Evolutionary conservation across 2,113 vertebrate species (phyloP).

Genomic region (Odocoileus hemionus): DNA sequence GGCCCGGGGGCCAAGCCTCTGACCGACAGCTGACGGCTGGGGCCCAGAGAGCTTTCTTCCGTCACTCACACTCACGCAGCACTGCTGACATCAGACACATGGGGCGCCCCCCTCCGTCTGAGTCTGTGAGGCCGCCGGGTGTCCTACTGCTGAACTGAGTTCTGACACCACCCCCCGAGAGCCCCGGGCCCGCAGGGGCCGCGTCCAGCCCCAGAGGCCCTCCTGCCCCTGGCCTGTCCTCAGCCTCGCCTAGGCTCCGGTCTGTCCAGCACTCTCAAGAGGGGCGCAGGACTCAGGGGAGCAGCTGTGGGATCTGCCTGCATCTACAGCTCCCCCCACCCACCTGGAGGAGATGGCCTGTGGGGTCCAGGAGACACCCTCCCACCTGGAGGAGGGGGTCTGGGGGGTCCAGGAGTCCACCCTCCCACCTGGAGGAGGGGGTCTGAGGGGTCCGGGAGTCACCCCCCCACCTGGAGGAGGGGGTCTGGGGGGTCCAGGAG

Average conservation of each 20-base stretch:
- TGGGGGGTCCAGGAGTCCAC: not conserved
- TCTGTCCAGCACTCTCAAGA: rapidly evolving
- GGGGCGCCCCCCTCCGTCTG: rapidly evolving
- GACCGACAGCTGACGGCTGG: rapidly evolving
- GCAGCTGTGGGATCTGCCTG: not conserved
- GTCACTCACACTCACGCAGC: rapidly evolving
- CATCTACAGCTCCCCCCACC: rapidly evolving
- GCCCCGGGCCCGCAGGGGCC: rapidly evolving
- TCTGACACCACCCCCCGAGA: not conserved
- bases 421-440: too few species aligned
- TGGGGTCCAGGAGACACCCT: not conserved
- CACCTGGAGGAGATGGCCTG: not conserved
- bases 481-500: not conserved
- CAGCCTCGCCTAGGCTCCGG: rapidly evolving
- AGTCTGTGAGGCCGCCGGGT: rapidly evolving
- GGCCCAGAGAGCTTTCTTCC: rapidly evolving
- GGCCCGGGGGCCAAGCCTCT: not conserved
- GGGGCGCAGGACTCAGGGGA: not conserved
- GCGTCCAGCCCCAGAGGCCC: not conserved
- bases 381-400: rapidly evolving
- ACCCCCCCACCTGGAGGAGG: too few species aligned
- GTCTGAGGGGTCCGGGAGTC: too few species aligned
- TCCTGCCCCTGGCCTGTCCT: not conserved
- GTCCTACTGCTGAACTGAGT: rapidly evolving
- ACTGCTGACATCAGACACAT: rapidly evolving